Conservation (phyloP, 2,797 vertebrate genomes). For the Halcyon smyrnensis region DNA sequence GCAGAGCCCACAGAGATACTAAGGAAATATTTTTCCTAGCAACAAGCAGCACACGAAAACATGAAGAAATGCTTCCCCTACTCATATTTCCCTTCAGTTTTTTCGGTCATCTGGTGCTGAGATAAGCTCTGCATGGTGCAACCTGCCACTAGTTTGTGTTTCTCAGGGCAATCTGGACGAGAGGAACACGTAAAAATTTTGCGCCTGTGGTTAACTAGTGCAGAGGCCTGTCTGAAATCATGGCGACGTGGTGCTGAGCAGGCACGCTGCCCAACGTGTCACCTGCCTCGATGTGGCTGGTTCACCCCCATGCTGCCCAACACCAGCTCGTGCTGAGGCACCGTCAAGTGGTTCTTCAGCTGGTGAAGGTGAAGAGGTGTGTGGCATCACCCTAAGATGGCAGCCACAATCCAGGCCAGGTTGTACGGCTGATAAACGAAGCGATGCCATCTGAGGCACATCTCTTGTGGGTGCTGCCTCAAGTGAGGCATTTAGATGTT, state of each 20-base stretch:
- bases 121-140: not conserved
- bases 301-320: not conserved
- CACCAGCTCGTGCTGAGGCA: not conserved
- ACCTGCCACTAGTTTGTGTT: not conserved
- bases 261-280: fast-evolving
- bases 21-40: constrained; percentile 75
- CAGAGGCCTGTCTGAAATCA: not conserved
- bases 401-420: fast-evolving
- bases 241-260: fast-evolving
- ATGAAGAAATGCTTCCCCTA: not conserved
- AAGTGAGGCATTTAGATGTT: not conserved
- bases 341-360: not conserved
- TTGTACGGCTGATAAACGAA: fast-evolving
- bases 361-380: not conserved
- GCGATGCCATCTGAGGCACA: fast-evolving
- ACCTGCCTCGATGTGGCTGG: fast-evolving
- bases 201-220: fast-evolving
- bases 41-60: constrained; percentile 33
- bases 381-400: not conserved
- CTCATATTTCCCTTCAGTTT: constrained; percentile 25
- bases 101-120: constrained; percentile 27
- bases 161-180: not conserved
- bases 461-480: not conserved
- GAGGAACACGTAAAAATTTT: fast-evolving
- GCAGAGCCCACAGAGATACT: constrained; percentile 51